These are phyloP conservation scores for Gnathonemus longibarbis DNA, from an alignment of 2,113 vertebrate genomes.

Conservation along the genomic window DNA sequence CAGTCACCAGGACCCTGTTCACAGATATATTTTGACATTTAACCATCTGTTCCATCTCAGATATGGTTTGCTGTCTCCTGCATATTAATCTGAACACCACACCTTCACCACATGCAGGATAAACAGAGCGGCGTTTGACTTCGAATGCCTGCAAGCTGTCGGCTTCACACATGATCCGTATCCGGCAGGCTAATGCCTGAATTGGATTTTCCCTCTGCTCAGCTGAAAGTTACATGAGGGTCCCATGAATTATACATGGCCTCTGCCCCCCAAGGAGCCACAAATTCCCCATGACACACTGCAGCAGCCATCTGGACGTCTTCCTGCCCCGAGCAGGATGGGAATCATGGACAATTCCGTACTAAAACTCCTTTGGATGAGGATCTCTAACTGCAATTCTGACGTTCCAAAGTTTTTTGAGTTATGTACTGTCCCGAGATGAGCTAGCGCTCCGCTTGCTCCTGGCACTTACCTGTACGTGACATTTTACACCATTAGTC, in stretches of 20 bases:
- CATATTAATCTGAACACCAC: neutral
- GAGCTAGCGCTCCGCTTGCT: neutral
- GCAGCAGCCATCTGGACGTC: neutral
- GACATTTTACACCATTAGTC: neutral
- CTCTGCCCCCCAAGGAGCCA: neutral
- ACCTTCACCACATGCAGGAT: neutral
- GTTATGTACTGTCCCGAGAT: neutral
- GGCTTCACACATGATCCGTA: neutral
- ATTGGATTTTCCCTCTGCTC: neutral
- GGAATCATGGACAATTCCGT: neutral
- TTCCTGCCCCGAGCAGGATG: neutral
- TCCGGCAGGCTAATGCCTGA: neutral
- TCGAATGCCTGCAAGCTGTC: neutral
- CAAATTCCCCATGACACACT: neutral
- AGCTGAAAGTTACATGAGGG: slow-evolving; percentile 9
- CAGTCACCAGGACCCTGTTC: neutral
- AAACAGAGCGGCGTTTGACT: neutral
- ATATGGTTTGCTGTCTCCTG: neutral
- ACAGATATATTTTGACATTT: neutral
- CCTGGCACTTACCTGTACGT: neutral
- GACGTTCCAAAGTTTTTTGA: neutral
- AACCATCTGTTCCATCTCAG: neutral
- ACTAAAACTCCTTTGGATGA: neutral
- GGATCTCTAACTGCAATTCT: neutral
- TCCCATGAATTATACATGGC: slow-evolving; percentile 18